Evolutionary conservation across 2,113 vertebrate species (phyloP).

Genomic region (Aplodontia rufa): DNA sequence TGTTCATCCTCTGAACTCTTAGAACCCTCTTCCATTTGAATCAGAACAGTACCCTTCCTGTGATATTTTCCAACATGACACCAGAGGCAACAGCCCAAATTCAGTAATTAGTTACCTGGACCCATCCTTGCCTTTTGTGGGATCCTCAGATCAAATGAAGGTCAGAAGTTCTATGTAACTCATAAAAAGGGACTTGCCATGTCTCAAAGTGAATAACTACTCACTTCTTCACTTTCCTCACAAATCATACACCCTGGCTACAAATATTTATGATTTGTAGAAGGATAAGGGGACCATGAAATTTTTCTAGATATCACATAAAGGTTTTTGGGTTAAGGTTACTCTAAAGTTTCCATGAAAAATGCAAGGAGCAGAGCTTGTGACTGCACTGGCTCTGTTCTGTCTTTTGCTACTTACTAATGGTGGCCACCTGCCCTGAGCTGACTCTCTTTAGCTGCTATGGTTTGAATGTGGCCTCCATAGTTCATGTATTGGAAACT

Average conservation of each 20-base stretch:
- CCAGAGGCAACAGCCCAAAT: neutral
- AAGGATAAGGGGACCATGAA: neutral
- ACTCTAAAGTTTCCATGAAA: neutral
- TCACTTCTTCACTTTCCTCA: neutral
- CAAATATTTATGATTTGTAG: neutral
- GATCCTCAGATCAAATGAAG: neutral
- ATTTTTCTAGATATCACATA: neutral
- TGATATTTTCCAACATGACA: neutral
- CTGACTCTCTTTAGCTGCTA: neutral
- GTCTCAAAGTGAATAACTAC: neutral
- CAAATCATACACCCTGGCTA: neutral
- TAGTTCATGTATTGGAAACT: neutral
- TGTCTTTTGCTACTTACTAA: neutral
- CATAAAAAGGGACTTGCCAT: fast-evolving
- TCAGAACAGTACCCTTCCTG: neutral
- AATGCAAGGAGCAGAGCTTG: neutral
- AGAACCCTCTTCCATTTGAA: neutral
- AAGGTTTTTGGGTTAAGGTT: neutral
- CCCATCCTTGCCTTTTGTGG: neutral
- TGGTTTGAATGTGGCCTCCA: neutral
- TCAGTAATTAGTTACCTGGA: neutral
- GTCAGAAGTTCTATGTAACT: neutral
- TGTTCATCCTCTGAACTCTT: neutral
- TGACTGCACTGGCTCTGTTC: too few species aligned
- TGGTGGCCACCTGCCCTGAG: neutral